phyloP scores from a whole-genome alignment of 2,113 vertebrate species.

The Ardeotis arabs region DNA sequence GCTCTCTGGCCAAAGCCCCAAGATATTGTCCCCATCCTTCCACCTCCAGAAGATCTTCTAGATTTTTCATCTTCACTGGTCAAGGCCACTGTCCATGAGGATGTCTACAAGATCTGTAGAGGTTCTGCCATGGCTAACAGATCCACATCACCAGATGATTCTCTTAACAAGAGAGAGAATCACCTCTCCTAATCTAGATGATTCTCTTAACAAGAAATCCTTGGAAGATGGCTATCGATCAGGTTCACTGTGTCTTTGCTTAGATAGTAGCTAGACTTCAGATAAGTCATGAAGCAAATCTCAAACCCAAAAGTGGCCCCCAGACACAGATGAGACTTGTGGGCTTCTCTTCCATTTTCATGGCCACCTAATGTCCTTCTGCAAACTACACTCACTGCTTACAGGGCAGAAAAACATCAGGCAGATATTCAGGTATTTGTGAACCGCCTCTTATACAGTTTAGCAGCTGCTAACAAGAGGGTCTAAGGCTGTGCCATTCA shows the following conservation, averaged over 20 bases:
- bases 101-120: neutral
- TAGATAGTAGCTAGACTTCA: neutral
- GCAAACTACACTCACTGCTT: neutral
- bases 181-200: no score
- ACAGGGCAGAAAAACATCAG: neutral
- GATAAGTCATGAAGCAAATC: neutral
- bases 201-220: neutral
- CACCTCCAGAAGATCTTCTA: neutral
- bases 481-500: neutral
- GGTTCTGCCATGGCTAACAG: neutral
- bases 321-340: neutral
- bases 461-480: neutral
- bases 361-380: neutral
- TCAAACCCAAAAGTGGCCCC: neutral
- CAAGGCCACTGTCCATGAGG: neutral
- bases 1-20: neutral
- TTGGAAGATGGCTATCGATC: neutral
- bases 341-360: neutral
- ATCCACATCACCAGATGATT: neutral
- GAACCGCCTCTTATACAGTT: neutral
- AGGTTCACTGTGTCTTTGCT: neutral
- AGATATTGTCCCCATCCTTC: neutral
- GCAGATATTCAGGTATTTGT: neutral
- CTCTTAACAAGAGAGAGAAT: no score
- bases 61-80: neutral